Evolutionary conservation across 1,140 invertebrate species (phyloP), one percentile per base, ranked within the genome.

Genomic region (Drosophila yakuba): DNA sequence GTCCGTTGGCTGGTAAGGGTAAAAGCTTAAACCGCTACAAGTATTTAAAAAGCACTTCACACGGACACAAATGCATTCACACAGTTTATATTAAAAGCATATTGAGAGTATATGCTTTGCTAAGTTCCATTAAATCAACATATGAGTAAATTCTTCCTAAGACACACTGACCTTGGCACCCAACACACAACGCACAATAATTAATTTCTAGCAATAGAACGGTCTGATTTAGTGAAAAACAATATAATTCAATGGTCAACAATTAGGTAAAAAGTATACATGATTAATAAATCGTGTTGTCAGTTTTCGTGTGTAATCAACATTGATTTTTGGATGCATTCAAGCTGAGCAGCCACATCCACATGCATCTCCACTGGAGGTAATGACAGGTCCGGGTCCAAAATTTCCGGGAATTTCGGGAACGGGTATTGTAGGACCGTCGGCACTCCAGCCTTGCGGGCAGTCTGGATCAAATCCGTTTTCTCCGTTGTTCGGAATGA

Each of bases 11-110:
- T 82, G 79, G 56, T 63, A 54, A 64, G 73, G 73, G 60, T 86
- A 78, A 86, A 82, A 86, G 79, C 83, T 86, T 86, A 86, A 88
- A 79, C 79, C 78, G 83, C 67, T 82, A 86, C 71, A 86, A 88
- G 83, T 86, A 86, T 86, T 86, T 86, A 86, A 86, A 86, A 82
- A 81, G 75, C 83, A 86, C 83, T 86, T 82, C 47, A 78, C 32
- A 39, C 25, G 25, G 61, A 69, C 81, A 47, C 73, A 64, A 54
- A 66, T 59, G 62, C 48, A 35, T 58, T 52, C 43, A 44, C 36
- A 78, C 55, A 62, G 74, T 63, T 72, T 64, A 61, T 58, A 81
- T 81, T 81, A 72, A 80, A 78, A 64, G 44, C 59, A 67, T 47
- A 79, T 88, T 69, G 78, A 79, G 74, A 66, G 61, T 56, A 55